A percentile compares a stretch with the other conserved stretches of the same genome.
Conservation (phyloP, 2,888 invertebrate genomes). For the Cheilosia impressa region DNA sequence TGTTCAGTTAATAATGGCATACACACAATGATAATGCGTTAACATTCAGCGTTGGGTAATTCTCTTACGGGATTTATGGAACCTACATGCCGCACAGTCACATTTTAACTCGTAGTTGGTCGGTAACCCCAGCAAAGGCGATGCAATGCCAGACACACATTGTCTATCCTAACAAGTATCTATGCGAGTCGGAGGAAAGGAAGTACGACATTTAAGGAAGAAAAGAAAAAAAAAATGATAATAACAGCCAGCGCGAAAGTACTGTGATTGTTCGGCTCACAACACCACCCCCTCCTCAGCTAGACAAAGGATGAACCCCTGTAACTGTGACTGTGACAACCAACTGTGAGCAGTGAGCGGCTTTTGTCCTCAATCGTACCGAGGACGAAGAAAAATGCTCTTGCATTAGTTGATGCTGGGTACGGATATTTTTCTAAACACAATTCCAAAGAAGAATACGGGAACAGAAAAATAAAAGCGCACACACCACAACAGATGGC, state of each 20-base stretch:
- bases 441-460: slow-evolving; percentile 17
- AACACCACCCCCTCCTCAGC: not conserved
- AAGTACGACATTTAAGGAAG: slow-evolving; percentile 16
- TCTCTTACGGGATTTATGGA: slow-evolving; percentile 51
- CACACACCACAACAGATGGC: slow-evolving; percentile 9
- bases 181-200: slow-evolving; percentile 18
- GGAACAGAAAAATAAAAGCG: slow-evolving; percentile 12
- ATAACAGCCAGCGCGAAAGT: slow-evolving; percentile 24
- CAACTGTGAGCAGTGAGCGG: slow-evolving; percentile 4
- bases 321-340: slow-evolving; percentile 25
- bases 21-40: slow-evolving; percentile 63
- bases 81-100: slow-evolving; percentile 51
- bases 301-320: slow-evolving; percentile 41
- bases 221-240: not conserved
- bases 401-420: slow-evolving; percentile 36
- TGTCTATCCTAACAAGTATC: slow-evolving; percentile 62
- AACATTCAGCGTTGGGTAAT: slow-evolving; percentile 59
- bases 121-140: slow-evolving; percentile 30
- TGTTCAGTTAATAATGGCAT: slow-evolving; percentile 41
- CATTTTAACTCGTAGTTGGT: slow-evolving; percentile 34
- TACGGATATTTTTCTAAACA: slow-evolving; percentile 10
- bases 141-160: slow-evolving; percentile 57
- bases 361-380: slow-evolving; percentile 35
- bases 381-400: slow-evolving; percentile 42
- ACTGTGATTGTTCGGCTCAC: slow-evolving; percentile 4